phyloP scores from a whole-genome alignment of 2,113 vertebrate genomes.

The Phocoena phocoena region DNA sequence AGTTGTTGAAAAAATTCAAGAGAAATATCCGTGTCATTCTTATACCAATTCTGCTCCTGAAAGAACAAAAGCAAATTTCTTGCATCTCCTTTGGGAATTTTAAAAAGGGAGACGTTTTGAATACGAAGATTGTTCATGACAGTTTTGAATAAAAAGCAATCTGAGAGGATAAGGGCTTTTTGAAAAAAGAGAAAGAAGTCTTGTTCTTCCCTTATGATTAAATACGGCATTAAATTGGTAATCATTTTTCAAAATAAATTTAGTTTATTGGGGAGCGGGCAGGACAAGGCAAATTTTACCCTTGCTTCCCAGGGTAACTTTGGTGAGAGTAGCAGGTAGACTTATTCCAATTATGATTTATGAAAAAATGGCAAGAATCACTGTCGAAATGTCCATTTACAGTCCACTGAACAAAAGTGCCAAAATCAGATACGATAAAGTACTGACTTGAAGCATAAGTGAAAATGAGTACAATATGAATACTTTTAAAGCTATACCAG shows the following conservation, averaged over 20 bases:
- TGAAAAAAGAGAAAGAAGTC: neutral
- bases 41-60: constrained; percentile 23
- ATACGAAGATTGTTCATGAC: neutral
- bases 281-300: neutral
- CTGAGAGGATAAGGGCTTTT: neutral
- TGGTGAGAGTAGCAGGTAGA: neutral
- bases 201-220: constrained; percentile 17
- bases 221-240: constrained; percentile 7
- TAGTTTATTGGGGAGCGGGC: neutral
- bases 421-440: neutral
- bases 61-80: constrained; percentile 50
- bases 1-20: constrained; percentile 15
- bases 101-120: constrained; percentile 34
- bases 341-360: neutral
- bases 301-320: constrained; percentile 6
- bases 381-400: neutral
- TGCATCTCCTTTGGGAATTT: constrained; percentile 6
- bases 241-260: constrained; percentile 19
- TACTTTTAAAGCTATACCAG: neutral
- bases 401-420: neutral
- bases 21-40: constrained; percentile 41
- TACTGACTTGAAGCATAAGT: neutral
- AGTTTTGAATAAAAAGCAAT: constrained; percentile 20
- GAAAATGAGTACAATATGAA: neutral
- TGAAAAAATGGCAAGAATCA: neutral